phyloP scores from a whole-genome alignment of 35 echinoderm and acorn worm genomes.

The Strongylocentrotus purpuratus region DNA sequence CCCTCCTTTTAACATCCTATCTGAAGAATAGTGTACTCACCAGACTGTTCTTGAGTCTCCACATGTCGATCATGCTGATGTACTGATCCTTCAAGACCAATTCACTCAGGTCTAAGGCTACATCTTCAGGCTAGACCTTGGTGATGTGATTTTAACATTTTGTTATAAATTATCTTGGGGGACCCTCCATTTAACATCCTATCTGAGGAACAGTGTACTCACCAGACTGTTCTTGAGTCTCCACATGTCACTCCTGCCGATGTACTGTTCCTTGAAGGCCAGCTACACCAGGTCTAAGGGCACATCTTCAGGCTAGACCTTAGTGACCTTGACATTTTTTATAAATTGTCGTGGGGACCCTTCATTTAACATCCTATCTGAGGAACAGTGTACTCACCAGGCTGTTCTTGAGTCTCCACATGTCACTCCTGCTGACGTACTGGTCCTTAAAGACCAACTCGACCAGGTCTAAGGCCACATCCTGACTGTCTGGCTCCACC shows the following conservation, averaged over 20 bases:
- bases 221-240: too few species aligned
- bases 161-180: too few species aligned
- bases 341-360: not conserved
- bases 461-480: constrained; percentile 89
- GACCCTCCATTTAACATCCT: too few species aligned
- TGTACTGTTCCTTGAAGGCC: constrained; percentile 93
- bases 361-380: not conserved
- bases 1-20: too few species aligned
- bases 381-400: constrained; percentile 65
- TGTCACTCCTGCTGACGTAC: constrained; percentile 97
- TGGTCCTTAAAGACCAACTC: constrained; percentile 95
- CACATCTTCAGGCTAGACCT: constrained; percentile 45
- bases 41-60: too few species aligned
- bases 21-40: constrained; percentile 36
- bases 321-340: too few species aligned
- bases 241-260: too few species aligned
- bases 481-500: constrained; percentile 58
- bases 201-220: too few species aligned
- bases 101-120: constrained; percentile 87
- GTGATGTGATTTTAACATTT: too few species aligned
- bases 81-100: constrained; percentile 95
- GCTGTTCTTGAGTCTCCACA: constrained; percentile 88
- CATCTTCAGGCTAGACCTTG: too few species aligned
- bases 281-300: constrained; percentile 89
- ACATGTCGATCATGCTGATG: constrained; percentile 96